Evolutionary conservation across 2,113 vertebrate genomes (phyloP).

Genomic region (Muntiacus muntjak): DNA sequence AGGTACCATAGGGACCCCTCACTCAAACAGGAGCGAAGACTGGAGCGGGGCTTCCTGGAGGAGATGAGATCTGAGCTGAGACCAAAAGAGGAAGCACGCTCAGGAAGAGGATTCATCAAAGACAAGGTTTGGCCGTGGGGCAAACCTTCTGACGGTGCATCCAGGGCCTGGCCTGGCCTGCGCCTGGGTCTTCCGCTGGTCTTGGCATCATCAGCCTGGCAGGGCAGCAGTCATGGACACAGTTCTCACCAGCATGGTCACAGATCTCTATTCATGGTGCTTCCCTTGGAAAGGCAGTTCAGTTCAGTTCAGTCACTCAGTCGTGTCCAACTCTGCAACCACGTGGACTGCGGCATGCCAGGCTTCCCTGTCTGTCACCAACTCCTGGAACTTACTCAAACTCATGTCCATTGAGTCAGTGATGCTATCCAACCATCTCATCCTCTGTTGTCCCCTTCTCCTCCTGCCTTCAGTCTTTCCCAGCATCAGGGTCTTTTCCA

Average conservation of each 20-base stretch:
- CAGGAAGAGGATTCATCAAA: background rate
- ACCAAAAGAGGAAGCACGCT: background rate
- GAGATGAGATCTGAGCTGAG: background rate
- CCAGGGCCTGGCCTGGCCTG: background rate
- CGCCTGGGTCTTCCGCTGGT: background rate
- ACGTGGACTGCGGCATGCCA: background rate
- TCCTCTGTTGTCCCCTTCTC: background rate
- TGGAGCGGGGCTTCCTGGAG: background rate
- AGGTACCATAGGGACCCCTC: rapidly evolving
- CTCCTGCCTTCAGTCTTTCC: background rate
- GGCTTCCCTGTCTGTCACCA: background rate
- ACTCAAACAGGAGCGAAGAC: too few species aligned
- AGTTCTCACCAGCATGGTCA: rapidly evolving
- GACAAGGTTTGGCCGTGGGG: background rate
- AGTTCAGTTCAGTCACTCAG: background rate
- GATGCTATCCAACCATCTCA: background rate
- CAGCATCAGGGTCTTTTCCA: background rate
- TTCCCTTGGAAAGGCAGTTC: background rate
- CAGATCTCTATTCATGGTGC: rapidly evolving
- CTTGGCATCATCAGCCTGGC: too few species aligned
- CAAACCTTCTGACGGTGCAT: rapidly evolving
- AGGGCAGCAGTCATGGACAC: rapidly evolving
- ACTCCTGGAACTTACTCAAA: rapidly evolving
- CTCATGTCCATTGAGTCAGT: background rate
- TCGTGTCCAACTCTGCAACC: background rate